Base-by-base conservation (phyloP, 2,797 vertebrate genomes). In the Ibycter americanus region DNA sequence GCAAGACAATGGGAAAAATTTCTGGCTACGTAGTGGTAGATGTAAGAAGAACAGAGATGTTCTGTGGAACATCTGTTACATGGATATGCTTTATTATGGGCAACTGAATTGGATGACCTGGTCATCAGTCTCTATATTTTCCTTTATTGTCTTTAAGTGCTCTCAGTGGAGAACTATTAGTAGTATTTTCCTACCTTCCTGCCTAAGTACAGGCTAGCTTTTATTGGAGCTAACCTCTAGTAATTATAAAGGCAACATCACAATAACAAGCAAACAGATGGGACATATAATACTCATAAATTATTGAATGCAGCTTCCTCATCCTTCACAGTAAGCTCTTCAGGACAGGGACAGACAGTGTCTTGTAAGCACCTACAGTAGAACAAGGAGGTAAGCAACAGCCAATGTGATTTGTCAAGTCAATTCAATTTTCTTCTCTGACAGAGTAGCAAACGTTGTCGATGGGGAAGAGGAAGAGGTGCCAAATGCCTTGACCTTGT, bases 251-350 rank as follows among this genome's bases (percentile, higher is more conserved):
- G 42, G 65, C 7, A 95, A 51, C 54, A 65, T 74, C 34, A 68
- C 46, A 81, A 49, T 83, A 90, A 76, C 61, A 95, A 83, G 51
- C 56, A 87, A 87, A 74, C 89, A 93, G 85, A 88, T 91, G 83
- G 62, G 68, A 79, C 18, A 29, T 86, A 86, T 29, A 88, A 65
- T 93, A 76, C 68, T 95, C 51, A 95, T 93, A 91, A 91, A 93
- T 94, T 93, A 91, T 68, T 88, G 77, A 95, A 87, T n/a, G n/a
- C 34, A 73, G n/a, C 34, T 91, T 73, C 84, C 65, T 89, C 40
- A 92, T 91, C 72, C 85, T 86, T 92, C 54, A 81, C 76, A 91
- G 59, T 59, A 74, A 85, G 31, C 46, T 90, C 56, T 93, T 89
- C 38, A 31, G 62, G 65, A 86, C 16, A 74, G 74, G 36, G 44